A percentile compares a stretch with the other conserved stretches of the same genome.
phyloP scores from a whole-genome alignment of 1,140 invertebrate species.

The Steinernema feltiae region DNA sequence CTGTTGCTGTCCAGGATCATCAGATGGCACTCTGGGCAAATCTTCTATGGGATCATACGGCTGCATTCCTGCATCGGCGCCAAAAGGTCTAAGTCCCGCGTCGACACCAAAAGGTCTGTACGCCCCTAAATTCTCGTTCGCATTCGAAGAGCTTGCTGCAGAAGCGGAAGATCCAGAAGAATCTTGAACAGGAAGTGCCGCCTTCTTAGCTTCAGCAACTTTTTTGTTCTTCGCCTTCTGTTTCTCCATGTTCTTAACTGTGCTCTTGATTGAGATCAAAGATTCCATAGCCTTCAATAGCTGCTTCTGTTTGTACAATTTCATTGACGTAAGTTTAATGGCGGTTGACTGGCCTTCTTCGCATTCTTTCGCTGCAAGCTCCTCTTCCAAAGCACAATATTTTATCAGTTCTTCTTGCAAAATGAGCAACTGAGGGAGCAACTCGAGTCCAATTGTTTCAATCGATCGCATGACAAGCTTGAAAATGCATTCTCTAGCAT shows the following conservation, averaged over 20 bases:
- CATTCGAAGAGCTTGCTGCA: neutral
- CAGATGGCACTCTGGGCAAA: too few species aligned
- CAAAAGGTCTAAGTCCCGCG: too few species aligned
- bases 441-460: neutral
- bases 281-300: neutral
- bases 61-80: too few species aligned
- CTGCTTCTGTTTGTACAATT: neutral
- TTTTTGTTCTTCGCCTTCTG: neutral
- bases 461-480: neutral
- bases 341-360: neutral
- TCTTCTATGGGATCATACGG: too few species aligned
- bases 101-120: too few species aligned
- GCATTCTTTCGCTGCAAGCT: constrained; percentile 2
- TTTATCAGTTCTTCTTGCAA: neutral
- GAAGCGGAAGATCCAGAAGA: too few species aligned
- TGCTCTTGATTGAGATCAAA: neutral
- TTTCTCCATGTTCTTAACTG: neutral
- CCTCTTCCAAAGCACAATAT: constrained; percentile 16
- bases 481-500: neutral
- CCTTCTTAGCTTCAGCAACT: neutral
- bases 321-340: neutral
- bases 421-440: neutral
- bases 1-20: too few species aligned
- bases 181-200: too few species aligned
- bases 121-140: too few species aligned